A percentile compares a stretch with the other conserved stretches of the same genome.
phyloP scores from a whole-genome alignment of 2,797 vertebrate species.

The Dromococcyx pavoninus region DNA sequence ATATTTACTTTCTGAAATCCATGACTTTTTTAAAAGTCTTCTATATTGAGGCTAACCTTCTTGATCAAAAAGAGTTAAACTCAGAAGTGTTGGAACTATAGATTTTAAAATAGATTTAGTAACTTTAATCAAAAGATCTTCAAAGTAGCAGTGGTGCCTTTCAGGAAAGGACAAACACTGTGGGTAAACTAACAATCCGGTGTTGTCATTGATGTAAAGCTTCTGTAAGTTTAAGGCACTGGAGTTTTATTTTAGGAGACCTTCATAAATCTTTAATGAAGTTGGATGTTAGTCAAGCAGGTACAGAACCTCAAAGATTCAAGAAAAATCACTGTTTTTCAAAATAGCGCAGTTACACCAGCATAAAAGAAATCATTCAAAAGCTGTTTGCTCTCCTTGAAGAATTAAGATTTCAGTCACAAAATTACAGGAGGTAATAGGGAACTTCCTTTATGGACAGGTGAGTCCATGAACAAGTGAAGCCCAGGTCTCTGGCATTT shows the following conservation, averaged over 20 bases:
- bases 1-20: background rate
- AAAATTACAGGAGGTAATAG: background rate
- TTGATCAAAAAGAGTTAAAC: background rate
- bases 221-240: slow-evolving; percentile 3
- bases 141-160: slow-evolving; percentile 49
- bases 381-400: background rate
- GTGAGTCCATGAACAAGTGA: background rate
- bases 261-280: background rate
- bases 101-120: slow-evolving; percentile 50
- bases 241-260: background rate
- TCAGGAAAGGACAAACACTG: background rate
- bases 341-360: background rate
- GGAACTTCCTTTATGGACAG: background rate
- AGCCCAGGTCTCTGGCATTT: background rate
- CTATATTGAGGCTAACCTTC: background rate
- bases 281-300: background rate
- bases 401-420: background rate
- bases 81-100: slow-evolving; percentile 27
- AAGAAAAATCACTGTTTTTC: background rate
- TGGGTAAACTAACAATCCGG: background rate
- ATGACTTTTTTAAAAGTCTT: background rate
- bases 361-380: background rate
- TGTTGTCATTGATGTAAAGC: background rate
- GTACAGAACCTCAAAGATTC: background rate
- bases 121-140: slow-evolving; percentile 42